Conservation (phyloP, 2,113 vertebrate species). For the Fulmarus glacialis region DNA sequence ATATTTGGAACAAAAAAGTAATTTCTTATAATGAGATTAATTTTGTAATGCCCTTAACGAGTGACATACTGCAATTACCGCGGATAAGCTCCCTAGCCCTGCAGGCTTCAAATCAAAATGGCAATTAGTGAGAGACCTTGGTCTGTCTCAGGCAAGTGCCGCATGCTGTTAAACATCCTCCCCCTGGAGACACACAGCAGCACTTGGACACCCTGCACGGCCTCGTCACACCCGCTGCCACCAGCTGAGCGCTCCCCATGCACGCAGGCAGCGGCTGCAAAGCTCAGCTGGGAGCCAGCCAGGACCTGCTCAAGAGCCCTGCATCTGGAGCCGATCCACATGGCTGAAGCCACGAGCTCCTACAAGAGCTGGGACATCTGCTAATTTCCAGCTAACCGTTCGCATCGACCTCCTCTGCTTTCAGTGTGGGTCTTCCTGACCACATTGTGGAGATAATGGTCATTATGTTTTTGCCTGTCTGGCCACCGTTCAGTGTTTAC, state of each 20-base stretch:
- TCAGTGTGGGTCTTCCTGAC: not conserved
- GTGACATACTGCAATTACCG: constrained; percentile 1
- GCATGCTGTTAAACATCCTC: not conserved
- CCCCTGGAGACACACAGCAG: not conserved
- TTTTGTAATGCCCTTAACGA: constrained; percentile 34
- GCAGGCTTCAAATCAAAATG: not conserved
- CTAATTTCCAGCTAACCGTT: not conserved
- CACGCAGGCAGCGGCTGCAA: not conserved
- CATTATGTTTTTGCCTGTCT: not conserved
- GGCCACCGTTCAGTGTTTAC: not conserved
- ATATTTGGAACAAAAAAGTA: not conserved
- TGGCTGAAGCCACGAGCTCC: not conserved
- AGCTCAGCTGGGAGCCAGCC: not conserved
- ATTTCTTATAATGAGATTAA: constrained; percentile 49
- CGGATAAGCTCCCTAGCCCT: not conserved
- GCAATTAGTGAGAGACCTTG: not conserved
- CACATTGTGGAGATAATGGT: not conserved
- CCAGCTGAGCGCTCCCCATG: fast-evolving
- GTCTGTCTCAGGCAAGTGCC: not conserved
- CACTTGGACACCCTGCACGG: not conserved
- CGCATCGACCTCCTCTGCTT: not conserved
- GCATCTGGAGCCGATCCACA: not conserved
- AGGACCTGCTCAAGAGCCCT: not conserved
- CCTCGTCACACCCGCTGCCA: not conserved
- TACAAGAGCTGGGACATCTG: not conserved